Conservation (phyloP, 1,140 invertebrate genomes). For the Venustaconcha ellipsiformis region DNA sequence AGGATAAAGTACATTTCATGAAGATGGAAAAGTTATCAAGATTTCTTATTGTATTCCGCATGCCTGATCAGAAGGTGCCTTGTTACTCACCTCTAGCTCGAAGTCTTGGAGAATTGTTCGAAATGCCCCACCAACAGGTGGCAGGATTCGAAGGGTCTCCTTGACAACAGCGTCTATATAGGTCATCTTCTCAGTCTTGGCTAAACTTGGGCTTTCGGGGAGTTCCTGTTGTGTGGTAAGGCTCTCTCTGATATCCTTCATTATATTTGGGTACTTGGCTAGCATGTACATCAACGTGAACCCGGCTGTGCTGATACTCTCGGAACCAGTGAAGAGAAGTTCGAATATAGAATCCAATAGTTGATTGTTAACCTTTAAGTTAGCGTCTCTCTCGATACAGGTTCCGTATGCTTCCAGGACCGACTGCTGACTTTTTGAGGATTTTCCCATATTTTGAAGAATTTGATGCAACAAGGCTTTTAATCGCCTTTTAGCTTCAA, state of each 20-base stretch:
- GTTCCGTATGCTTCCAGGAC: no score
- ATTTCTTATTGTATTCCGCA: no score
- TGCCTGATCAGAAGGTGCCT: neutral
- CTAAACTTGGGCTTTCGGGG: neutral
- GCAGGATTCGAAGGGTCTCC: constrained; percentile 36
- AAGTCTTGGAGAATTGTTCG: constrained; percentile 33
- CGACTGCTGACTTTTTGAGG: no score
- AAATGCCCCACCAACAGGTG: constrained; percentile 41
- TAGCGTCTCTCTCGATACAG: no score
- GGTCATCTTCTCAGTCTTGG: constrained; percentile 16
- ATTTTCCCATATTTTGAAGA: no score
- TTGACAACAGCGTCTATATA: constrained; percentile 40
- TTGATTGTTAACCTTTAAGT: neutral
- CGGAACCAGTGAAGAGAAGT: constrained; percentile 11
- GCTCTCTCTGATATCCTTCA: constrained; percentile 1
- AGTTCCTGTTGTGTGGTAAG: neutral
- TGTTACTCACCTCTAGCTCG: constrained; percentile 37
- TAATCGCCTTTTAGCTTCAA: constrained; percentile 13
- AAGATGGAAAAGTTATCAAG: no score
- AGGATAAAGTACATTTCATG: no score
- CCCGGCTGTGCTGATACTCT: constrained; percentile 15
- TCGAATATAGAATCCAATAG: constrained; percentile 21
- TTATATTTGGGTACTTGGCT: neutral
- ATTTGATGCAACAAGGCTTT: no score
- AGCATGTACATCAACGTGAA: constrained; percentile 11